Base-by-base conservation (phyloP, 2,113 vertebrate genomes). In the Salvelinus sp. region DNA sequence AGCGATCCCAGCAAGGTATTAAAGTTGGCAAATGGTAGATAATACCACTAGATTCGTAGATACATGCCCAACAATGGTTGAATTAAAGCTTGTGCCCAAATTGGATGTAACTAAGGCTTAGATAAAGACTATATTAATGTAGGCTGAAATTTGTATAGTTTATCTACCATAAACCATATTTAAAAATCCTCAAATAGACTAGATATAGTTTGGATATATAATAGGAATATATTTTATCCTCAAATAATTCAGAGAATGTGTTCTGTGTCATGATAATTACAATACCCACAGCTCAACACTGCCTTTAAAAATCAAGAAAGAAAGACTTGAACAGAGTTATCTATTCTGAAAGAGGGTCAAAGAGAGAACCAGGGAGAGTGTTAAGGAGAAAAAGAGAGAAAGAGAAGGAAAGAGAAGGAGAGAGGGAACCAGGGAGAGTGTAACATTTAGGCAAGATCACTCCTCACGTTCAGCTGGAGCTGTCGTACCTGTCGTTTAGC, bases 11-110 rank as follows among this genome's bases (percentile, higher is more conserved):
- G 91, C 77, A 86, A 88, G 88, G 89, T 92, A 92, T 94, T 92
- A 92, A 86, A 88, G 84, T 90, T 84, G 80, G 87, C 88, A 90
- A 93, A 92, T 89, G 89, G 83, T 87, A 88, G 89, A 90, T 93
- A 91, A 92, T 90, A 76, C 81, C 86, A 87, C 76, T 54, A 90
- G 91, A 92, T 91, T 92, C 79, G 65, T 65, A 90, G 80, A 86
- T 86, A 85, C 9, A 44, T 44, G 38, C 86, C 79, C 79, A 88
- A 82, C 80, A 89, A 85, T 88, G 85, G 87, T 88, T 88, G 82
- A 91, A 90, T 90, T 86, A 90, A 92, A 91, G 89, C 87, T 84
- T 70, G 79, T 60, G 73, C 80, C 77, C 6, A 88, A 89, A 91
- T 90, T 91, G 84, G 88, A 91, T 90, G 86, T 85, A 85, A 88